Base-by-base conservation (phyloP, 2,797 vertebrate species). In the Helostoma temminkii region DNA sequence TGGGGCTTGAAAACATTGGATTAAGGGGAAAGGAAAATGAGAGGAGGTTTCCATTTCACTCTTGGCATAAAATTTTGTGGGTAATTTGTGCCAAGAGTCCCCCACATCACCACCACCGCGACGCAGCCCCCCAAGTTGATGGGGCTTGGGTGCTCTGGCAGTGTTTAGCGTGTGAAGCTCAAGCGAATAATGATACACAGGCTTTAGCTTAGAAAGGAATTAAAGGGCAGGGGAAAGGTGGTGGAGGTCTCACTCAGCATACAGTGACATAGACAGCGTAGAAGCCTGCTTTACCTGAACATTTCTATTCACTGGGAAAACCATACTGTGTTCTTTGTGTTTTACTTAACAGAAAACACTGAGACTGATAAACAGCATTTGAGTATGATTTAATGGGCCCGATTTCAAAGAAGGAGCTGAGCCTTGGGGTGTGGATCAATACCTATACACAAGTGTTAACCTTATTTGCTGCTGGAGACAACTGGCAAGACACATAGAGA, bases 41-140 rank as follows among this genome's bases (percentile, higher is more conserved):
- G 90, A 93, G 92, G 92, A 89, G 93, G 93, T 94, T 93, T 94
- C 93, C 93, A 95, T 95, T 94, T 94, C 88, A 48, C 89, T 92
- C 90, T 93, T 95, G 93, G 93, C 93, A 93, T 92, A 91, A 90
- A 86, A 90, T 93, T 34, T 92, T 92, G 90, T 76, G 76, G 86
- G 84, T 79, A 88, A 90, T 86, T 90, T 93, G 87, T 93, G 93
- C 92, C 93, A 93, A 93, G 89, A 92, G 83, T 68, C 78, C 78
- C 78, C 77, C 78, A 57, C 78, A 74, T 78, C 76, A 68, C 77
- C 79, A 75, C 80, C 68, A 34, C 71, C 37, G 49, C 78, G 71
- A 46, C 52, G n/a, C 53, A 10, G 1, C 34, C 10, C 53, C 78
- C 64, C 56, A 74, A 80, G 79, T 88, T 88, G 87, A 90, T 85